Evolutionary conservation across 2,113 vertebrate species (phyloP), one percentile per base, ranked within the genome.

Genomic region (Leptobrachium leishanense): DNA sequence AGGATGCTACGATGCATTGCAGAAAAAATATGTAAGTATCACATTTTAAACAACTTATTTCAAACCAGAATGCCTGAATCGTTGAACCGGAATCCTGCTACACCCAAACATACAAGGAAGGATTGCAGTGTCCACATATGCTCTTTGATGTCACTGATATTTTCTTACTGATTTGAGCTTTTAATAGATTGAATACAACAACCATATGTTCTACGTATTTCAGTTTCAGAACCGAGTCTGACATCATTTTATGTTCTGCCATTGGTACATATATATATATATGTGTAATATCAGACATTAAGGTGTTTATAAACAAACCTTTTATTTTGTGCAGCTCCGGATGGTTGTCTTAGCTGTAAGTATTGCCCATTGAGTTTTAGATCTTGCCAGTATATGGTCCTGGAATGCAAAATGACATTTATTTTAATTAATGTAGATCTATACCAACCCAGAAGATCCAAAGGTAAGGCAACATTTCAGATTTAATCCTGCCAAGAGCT

Each of bases 1-100:
- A 74, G 97, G 97, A 74, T 98, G 96, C 84, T 98, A 98, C 76
- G 97, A 98, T 85, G 97, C 97, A 84, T 92, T 99, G 82, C 92
- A 98, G 88, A 96, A 89, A 85, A 97, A 95, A 94, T 99, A 96
- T 1, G 98, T 99, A 90, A 97, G 97, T 96, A 31, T 68, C 72
- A 0, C 1, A 80, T 50, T 71, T 41, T 31, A 31, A 31, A 12
- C 4, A 62, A 15, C 13, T 6, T 62, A 15, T 62, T 62, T 20
- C 12, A 2, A 62, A 62, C n/a, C 46, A 50, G 46, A 50, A 50
- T 50, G 8, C 20, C 20, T 31, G 20, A 31, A 31, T 31, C 20
- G 20, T 31, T 31, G 20, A 31, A 31, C 20, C 20, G 20, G 20
- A 31, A 31, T 31, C 20, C 20, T 31, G 20, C 20, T 31, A 31